Base-by-base conservation (phyloP, 2,888 invertebrate species). In the Epirrhoe tristata region DNA sequence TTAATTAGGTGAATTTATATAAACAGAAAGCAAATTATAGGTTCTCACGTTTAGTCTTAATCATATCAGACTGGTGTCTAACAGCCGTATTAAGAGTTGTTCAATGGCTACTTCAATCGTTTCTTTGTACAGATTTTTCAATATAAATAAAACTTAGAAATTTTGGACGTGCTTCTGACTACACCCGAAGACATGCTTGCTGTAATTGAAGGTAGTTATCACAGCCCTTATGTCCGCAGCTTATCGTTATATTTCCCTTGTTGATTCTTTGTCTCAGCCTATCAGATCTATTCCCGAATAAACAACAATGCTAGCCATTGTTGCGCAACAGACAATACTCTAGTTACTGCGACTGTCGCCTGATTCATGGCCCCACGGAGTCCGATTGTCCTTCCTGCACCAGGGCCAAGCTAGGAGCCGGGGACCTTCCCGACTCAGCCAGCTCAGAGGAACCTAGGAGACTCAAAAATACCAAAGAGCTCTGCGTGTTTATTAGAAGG, bases 351-450 rank as follows among this genome's bases (percentile, higher is more conserved):
- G 66, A 71, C 72, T 76, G 72, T 75, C 73, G 64, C 65, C 82
- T 90, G 91, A 91, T 90, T 90, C 91, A 91, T 88, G 82, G 89
- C 8, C 65, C 43, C 48, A 10, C 1, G 17, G 58, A 86, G 77
- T 80, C 83, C 81, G 84, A 81, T 81, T 81, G 85, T 63, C 59
- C 67, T 67, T 63, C 67, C 65, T 57, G 57, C 81, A 76, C 69
- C 53, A 54, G 64, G 79, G 36, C 1, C 58, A 1, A 0, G 1
- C 14, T 12, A 63, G 58, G 31, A 51, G 4, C 10, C 4, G 52
- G 48, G 36, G 36, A 10, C 8, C 36, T 36, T 36, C 36, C 24
- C 24, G 3, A 24, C 39, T 8, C 10, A 39, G 3, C 39, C 39
- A 10, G 39, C 39, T 12, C 39, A 43, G 39, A 43, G 39, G 24